Evolutionary conservation across 1,140 invertebrate species (phyloP).

Genomic region (honey bee (Apis mellifera)): DNA sequence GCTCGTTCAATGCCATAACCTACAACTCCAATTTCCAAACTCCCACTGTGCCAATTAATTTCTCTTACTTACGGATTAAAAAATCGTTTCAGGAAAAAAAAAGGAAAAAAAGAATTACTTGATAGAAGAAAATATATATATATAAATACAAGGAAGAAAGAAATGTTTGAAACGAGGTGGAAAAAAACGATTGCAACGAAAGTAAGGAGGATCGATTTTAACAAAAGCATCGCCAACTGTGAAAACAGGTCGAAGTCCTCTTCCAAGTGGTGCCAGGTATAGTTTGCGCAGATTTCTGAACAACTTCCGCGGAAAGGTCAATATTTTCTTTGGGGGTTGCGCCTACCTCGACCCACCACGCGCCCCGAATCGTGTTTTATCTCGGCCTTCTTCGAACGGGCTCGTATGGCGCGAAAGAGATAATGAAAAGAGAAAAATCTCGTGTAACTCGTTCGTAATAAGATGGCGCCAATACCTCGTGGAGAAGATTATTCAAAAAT

Average conservation of each 20-base stretch:
- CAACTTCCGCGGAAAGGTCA: slow-evolving; percentile 60
- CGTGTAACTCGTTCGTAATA: neutral
- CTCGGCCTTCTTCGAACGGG: slow-evolving; percentile 46
- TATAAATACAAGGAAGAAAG: no score
- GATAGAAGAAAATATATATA: no score
- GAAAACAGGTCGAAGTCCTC: slow-evolving; percentile 43
- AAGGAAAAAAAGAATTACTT: no score
- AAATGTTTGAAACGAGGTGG: no score
- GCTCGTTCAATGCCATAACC: neutral
- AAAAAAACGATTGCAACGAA: no score
- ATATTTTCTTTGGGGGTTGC: slow-evolving; percentile 61
- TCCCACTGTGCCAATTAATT: neutral
- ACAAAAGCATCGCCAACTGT: slow-evolving; percentile 38
- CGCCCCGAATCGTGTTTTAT: slow-evolving; percentile 61
- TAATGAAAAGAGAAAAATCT: slow-evolving; percentile 61
- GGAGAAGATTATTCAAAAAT: no score
- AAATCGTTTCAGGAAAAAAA: neutral
- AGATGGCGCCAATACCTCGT: no score
- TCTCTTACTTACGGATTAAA: no score
- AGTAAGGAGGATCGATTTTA: slow-evolving; percentile 5
- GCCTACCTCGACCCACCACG: slow-evolving; percentile 54
- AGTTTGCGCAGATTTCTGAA: slow-evolving; percentile 59
- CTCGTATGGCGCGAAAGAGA: slow-evolving; percentile 53
- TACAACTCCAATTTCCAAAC: neutral
- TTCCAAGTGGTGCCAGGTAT: slow-evolving; percentile 51